A percentile compares a stretch with the other conserved stretches of the same genome.
These are phyloP conservation scores for Amazona guildingii DNA, from an alignment of 2,113 vertebrate species.

Conservation along the genomic window DNA sequence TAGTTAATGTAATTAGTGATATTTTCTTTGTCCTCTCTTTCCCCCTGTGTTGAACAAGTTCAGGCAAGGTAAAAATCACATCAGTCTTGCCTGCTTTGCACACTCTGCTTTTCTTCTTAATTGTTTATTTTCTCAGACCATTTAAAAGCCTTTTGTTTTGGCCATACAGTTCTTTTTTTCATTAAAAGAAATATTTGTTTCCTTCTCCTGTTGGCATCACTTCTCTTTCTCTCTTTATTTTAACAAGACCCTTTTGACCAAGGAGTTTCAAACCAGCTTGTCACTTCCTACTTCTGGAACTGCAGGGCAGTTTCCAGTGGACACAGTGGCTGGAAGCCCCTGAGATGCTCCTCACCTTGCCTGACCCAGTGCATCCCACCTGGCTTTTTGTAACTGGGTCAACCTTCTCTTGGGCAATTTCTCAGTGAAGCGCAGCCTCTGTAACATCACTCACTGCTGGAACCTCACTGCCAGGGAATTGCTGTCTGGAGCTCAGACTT, in stretches of 20 bases:
- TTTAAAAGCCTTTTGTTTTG: background rate
- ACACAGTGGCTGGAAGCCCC: background rate
- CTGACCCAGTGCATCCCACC: background rate
- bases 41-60: background rate
- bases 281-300: background rate
- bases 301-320: background rate
- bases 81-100: background rate
- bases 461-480: background rate
- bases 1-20: background rate
- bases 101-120: background rate
- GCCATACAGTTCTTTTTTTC: background rate
- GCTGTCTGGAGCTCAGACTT: background rate
- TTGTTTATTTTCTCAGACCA: background rate
- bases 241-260: background rate
- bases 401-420: background rate
- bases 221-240: background rate
- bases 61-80: conserved; percentile 1
- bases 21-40: background rate
- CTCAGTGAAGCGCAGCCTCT: fast-evolving
- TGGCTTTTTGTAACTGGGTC: background rate
- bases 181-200: background rate
- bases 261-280: background rate
- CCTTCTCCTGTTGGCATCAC: background rate
- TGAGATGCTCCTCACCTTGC: background rate
- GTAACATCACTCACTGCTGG: background rate